Percentiles rank a stretch among this genome's conserved stretches.
These are phyloP conservation scores for Trichosurus vulpecula DNA, from an alignment of 2,797 vertebrate genomes.

Conservation along the genomic window DNA sequence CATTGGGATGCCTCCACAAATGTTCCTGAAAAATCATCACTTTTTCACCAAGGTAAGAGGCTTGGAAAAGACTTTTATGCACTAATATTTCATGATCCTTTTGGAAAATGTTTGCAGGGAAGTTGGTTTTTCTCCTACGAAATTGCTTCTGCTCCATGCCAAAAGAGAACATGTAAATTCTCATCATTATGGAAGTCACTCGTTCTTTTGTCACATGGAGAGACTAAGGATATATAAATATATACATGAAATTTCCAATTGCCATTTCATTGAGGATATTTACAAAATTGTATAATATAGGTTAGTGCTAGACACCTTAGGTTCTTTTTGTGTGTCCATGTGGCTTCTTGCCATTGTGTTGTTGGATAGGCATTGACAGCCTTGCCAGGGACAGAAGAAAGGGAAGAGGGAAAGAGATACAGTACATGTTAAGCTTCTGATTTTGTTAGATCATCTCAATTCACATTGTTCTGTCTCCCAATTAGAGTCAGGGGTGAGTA, in stretches of 20 bases:
- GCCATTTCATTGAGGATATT: neutral
- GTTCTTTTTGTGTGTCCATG: neutral
- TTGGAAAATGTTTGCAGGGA: neutral
- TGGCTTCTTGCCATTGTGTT: neutral
- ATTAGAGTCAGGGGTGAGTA: neutral
- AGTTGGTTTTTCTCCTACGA: neutral
- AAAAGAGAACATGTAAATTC: conserved; percentile 20
- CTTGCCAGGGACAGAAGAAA: neutral
- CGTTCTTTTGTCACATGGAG: neutral
- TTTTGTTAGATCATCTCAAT: conserved; percentile 1
- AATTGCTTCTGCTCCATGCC: neutral
- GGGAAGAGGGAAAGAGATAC: neutral
- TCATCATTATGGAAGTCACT: conserved; percentile 36
- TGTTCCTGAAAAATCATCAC: conserved; percentile 89
- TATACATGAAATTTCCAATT: neutral
- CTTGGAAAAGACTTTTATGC: neutral
- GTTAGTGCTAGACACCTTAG: neutral
- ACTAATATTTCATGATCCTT: conserved; percentile 22
- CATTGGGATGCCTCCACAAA: conserved; percentile 94
- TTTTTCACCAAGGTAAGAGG: conserved; percentile 90
- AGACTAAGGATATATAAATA: neutral
- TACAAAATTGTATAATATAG: neutral
- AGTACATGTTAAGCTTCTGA: neutral
- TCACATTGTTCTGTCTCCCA: neutral
- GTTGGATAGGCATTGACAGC: neutral